Conservation (phyloP, 2,888 invertebrate species). For the Heliconius ismenius region DNA sequence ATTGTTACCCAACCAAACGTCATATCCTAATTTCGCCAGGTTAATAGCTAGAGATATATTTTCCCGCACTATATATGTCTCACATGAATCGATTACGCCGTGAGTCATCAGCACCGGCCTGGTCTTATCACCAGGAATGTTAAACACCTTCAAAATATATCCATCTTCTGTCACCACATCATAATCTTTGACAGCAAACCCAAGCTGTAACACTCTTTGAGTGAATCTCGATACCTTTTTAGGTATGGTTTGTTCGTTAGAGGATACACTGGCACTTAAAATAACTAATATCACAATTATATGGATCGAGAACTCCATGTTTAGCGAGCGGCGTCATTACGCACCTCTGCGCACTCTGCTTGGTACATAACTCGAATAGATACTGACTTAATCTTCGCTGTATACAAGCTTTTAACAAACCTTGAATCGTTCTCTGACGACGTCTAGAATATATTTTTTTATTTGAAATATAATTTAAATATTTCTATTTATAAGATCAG, state of each 20-base stretch:
- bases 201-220: slow-evolving; percentile 44
- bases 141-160: slow-evolving; percentile 52
- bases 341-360: slow-evolving; percentile 10
- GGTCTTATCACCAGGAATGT: slow-evolving; percentile 47
- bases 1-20: slow-evolving; percentile 62
- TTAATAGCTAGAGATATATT: slow-evolving; percentile 48
- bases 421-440: slow-evolving; percentile 5
- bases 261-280: neutral
- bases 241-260: neutral
- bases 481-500: neutral
- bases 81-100: slow-evolving; percentile 53
- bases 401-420: slow-evolving; percentile 24
- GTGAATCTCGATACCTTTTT: slow-evolving; percentile 44
- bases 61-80: slow-evolving; percentile 54
- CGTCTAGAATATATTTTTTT: neutral
- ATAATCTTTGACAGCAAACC: slow-evolving; percentile 45
- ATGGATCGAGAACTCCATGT: slow-evolving; percentile 6
- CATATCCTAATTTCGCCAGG: slow-evolving; percentile 76
- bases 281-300: neutral
- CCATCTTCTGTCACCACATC: slow-evolving; percentile 51
- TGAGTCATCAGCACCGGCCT: slow-evolving; percentile 53
- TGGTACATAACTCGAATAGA: slow-evolving; percentile 11
- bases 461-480: neutral
- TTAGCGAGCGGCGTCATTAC: slow-evolving; percentile 5
- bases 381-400: slow-evolving; percentile 2